phyloP scores from a whole-genome alignment of 2,888 invertebrate genomes.

The Stenodema calcarata region DNA sequence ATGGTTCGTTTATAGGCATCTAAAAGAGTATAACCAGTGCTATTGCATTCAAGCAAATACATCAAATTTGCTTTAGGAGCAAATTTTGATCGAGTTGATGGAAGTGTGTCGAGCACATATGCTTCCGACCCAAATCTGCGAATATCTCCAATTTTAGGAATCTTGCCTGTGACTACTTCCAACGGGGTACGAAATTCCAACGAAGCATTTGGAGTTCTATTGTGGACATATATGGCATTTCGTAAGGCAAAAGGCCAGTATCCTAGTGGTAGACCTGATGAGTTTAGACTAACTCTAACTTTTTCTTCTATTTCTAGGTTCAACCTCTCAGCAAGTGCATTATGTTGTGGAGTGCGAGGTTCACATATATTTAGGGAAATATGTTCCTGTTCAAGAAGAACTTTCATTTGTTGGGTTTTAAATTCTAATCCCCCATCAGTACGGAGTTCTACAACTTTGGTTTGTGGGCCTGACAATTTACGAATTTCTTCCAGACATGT shows the following conservation, averaged over 20 bases:
- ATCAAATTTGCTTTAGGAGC: not conserved
- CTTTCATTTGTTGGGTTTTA: too few species aligned
- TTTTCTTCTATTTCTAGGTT: conserved; percentile 9
- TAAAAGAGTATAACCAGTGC: not conserved
- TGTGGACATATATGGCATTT: not conserved
- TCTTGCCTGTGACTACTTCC: not conserved
- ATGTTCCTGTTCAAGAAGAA: not conserved
- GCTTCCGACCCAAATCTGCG: too few species aligned
- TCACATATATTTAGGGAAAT: not conserved
- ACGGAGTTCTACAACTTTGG: too few species aligned
- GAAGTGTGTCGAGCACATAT: too few species aligned
- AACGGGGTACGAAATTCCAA: not conserved
- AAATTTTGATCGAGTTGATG: not conserved
- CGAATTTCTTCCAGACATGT: too few species aligned
- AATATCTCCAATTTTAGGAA: not conserved
- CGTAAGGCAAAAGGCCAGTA: not conserved
- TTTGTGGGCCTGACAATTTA: too few species aligned
- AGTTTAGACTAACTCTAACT: not conserved
- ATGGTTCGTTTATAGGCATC: not conserved
- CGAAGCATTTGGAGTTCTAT: not conserved
- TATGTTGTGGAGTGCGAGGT: not conserved
- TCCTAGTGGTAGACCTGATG: not conserved
- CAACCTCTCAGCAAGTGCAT: not conserved
- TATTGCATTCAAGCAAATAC: not conserved
- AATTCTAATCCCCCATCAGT: too few species aligned